A percentile compares a stretch with the other conserved stretches of the same genome.
phyloP scores from a whole-genome alignment of 2,113 vertebrate species.

The Motacilla alba region DNA sequence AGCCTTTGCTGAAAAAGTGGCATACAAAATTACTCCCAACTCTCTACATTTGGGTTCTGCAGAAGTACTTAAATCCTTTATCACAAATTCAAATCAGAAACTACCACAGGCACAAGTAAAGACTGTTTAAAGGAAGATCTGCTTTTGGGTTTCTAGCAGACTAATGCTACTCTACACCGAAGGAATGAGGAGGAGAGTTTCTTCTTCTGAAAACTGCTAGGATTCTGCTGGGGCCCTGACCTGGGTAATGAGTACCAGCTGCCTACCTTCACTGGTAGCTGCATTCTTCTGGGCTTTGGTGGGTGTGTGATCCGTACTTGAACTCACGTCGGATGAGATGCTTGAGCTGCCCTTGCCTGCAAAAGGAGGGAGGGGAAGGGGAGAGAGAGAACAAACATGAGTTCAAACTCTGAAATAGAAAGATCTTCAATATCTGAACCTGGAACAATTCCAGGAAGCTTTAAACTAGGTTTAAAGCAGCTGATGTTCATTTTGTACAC shows the following conservation, averaged over 20 bases:
- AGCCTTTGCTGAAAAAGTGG: neutral
- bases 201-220: constrained; percentile 40
- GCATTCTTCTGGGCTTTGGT: constrained; percentile 97
- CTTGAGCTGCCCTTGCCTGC: constrained; percentile 99
- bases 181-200: neutral
- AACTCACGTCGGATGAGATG: constrained; percentile 99
- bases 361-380: neutral
- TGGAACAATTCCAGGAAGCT: neutral
- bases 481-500: neutral
- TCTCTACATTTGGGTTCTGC: neutral
- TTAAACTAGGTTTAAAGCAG: neutral
- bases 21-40: neutral
- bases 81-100: neutral
- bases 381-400: neutral
- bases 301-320: constrained; percentile 96
- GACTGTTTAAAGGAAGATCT: neutral
- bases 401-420: neutral
- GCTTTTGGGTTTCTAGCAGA: constrained; percentile 64
- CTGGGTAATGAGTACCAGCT: constrained; percentile 80
- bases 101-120: neutral
- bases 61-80: neutral
- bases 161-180: neutral
- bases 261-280: constrained; percentile 96
- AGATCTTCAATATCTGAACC: neutral
- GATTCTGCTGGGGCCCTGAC: neutral